phyloP scores from a whole-genome alignment of 2,113 vertebrate species.

The Suncus etruscus region DNA sequence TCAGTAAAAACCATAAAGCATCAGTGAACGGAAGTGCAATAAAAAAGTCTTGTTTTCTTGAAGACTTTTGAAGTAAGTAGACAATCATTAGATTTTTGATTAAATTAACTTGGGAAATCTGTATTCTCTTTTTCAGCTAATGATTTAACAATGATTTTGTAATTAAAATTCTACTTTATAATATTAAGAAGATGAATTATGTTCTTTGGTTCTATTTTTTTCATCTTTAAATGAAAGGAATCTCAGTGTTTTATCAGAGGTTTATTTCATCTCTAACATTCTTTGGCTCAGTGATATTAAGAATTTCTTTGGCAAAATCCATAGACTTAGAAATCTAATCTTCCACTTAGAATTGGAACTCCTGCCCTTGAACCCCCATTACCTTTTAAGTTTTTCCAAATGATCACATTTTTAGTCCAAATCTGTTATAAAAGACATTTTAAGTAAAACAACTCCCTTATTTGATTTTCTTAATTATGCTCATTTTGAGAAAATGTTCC shows the following conservation, averaged over 20 bases:
- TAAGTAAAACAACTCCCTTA: background rate
- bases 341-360: background rate
- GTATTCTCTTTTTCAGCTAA: background rate
- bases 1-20: slow-evolving; percentile 36
- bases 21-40: background rate
- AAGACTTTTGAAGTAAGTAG: slow-evolving; percentile 9
- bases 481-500: slow-evolving; percentile 34
- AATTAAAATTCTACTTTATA: background rate
- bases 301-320: background rate
- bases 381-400: background rate
- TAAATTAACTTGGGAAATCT: slow-evolving; percentile 33
- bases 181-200: background rate
- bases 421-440: slow-evolving; percentile 18
- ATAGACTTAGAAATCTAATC: background rate
- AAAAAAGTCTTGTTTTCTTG: slow-evolving; percentile 63
- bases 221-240: slow-evolving; percentile 34
- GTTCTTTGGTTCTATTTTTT: background rate
- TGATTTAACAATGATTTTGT: slow-evolving; percentile 54
- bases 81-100: background rate
- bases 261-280: slow-evolving; percentile 28
- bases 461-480: slow-evolving; percentile 43
- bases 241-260: background rate
- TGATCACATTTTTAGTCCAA: slow-evolving; percentile 13
- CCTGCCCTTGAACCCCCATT: rapidly evolving
- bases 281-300: background rate